These are phyloP conservation scores for Clarias fuscus DNA, from an alignment of 2,797 vertebrate species.

Conservation along the genomic window DNA sequence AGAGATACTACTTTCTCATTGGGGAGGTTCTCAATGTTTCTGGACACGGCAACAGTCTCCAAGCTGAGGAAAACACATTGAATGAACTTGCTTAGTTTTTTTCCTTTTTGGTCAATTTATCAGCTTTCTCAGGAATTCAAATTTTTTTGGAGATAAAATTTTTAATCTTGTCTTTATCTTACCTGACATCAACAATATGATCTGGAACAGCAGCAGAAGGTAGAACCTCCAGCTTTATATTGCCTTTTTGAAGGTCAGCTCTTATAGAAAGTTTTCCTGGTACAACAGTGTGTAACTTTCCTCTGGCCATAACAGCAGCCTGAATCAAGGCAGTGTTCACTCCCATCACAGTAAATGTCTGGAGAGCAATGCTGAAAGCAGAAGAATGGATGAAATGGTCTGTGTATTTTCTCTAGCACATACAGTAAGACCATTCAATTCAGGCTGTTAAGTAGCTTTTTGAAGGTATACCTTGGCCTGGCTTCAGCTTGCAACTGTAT, in stretches of 20 bases:
- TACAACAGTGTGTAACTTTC: slow-evolving; percentile 63
- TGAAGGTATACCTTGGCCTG: slow-evolving; percentile 67
- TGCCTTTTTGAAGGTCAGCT: slow-evolving; percentile 71
- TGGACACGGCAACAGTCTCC: slow-evolving; percentile 76
- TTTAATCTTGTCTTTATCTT: not conserved
- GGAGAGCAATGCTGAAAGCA: slow-evolving; percentile 69
- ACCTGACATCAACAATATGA: slow-evolving; percentile 60
- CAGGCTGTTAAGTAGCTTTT: not conserved
- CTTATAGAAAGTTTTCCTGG: slow-evolving; percentile 67
- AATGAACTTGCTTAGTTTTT: not conserved
- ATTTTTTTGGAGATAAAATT: not conserved
- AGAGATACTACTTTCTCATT: slow-evolving; percentile 70
- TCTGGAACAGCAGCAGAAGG: slow-evolving; percentile 71
- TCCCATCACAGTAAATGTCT: slow-evolving; percentile 78
- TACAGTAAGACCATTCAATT: too few species aligned
- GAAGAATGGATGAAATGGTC: not conserved
- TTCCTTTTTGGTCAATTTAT: not conserved
- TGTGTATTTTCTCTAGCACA: not conserved
- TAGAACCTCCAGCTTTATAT: slow-evolving; percentile 74
- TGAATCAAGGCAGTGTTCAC: slow-evolving; percentile 75
- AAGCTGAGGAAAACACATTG: slow-evolving; percentile 63
- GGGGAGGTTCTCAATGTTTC: slow-evolving; percentile 74
- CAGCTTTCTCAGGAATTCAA: not conserved
- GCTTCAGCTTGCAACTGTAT: slow-evolving; percentile 70
- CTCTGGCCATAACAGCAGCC: slow-evolving; percentile 68